A percentile compares a stretch with the other conserved stretches of the same genome.
Conservation (phyloP, 2,888 invertebrate genomes). For the Nemotelus pantherinus region DNA sequence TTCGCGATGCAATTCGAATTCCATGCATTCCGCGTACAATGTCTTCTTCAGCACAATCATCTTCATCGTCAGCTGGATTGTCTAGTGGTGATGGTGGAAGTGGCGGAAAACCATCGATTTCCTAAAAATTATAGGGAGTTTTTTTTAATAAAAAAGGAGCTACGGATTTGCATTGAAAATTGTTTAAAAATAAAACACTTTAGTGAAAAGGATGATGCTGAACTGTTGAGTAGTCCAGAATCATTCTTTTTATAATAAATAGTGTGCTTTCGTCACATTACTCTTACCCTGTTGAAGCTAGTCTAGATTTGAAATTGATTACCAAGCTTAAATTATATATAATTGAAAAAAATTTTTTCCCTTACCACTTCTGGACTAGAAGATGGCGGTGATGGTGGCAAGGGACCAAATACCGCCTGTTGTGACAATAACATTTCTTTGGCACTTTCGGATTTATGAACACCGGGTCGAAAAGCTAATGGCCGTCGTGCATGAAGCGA, state of each 20-base stretch:
- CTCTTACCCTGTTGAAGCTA: too few species aligned
- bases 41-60: constrained; percentile 54
- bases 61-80: constrained; percentile 68
- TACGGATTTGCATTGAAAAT: not conserved
- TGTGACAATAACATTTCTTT: constrained; percentile 72
- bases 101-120: constrained; percentile 73
- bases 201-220: too few species aligned
- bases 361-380: constrained; percentile 56
- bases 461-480: constrained; percentile 68
- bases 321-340: too few species aligned
- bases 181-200: too few species aligned
- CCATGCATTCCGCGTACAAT: constrained; percentile 50
- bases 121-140: constrained; percentile 51
- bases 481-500: constrained; percentile 60
- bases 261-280: too few species aligned
- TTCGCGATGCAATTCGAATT: constrained; percentile 50
- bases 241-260: too few species aligned
- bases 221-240: too few species aligned
- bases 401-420: constrained; percentile 60
- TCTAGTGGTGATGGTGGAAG: constrained; percentile 86
- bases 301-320: too few species aligned
- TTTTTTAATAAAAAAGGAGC: not conserved
- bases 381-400: constrained; percentile 63
- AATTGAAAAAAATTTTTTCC: not conserved
- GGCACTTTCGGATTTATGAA: constrained; percentile 79